Evolutionary conservation across 1,140 invertebrate genomes (phyloP).

Genomic region (Zaprionus ornatus): DNA sequence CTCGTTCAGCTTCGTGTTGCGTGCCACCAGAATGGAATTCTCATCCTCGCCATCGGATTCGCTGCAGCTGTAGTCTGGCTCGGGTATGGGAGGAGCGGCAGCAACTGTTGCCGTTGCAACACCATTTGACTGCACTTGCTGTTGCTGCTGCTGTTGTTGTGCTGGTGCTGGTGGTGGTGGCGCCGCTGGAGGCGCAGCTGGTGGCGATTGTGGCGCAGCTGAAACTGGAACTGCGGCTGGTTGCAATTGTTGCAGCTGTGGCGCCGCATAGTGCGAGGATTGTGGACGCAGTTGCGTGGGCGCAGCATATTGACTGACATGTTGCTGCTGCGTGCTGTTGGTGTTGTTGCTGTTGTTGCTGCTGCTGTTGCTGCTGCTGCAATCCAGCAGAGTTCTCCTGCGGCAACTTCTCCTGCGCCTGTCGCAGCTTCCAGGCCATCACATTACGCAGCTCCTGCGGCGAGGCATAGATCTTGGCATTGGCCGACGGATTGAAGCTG

Average conservation of each 20-base stretch:
- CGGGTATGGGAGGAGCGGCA: constrained; percentile 90
- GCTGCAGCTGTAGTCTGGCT: constrained; percentile 94
- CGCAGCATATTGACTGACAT: constrained; percentile 61
- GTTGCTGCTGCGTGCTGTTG: constrained; percentile 89
- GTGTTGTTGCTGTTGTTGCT: constrained; percentile 23
- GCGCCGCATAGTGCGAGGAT: constrained; percentile 67
- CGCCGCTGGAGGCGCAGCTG: constrained; percentile 84
- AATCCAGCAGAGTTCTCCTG: constrained; percentile 81
- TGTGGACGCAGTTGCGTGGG: constrained; percentile 42
- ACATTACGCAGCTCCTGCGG: constrained; percentile 93
- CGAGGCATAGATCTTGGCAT: constrained; percentile 94
- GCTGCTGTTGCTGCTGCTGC: constrained; percentile 45
- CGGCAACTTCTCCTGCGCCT: constrained; percentile 61
- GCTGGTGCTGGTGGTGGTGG: constrained; percentile 86
- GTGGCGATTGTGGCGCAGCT: constrained; percentile 51
- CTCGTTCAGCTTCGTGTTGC: constrained; percentile 83
- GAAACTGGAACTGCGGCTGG: constrained; percentile 28
- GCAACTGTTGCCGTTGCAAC: not conserved
- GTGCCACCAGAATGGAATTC: constrained; percentile 82
- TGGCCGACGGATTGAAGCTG: constrained; percentile 92
- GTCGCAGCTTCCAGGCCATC: constrained; percentile 87
- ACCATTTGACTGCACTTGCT: not conserved
- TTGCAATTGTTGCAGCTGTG: constrained; percentile 55
- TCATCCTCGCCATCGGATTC: constrained; percentile 89
- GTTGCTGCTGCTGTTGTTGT: constrained; percentile 84